Evolutionary conservation across 2,797 vertebrate species (phyloP), one percentile per base, ranked within the genome.

Genomic region (Chelon auratus): DNA sequence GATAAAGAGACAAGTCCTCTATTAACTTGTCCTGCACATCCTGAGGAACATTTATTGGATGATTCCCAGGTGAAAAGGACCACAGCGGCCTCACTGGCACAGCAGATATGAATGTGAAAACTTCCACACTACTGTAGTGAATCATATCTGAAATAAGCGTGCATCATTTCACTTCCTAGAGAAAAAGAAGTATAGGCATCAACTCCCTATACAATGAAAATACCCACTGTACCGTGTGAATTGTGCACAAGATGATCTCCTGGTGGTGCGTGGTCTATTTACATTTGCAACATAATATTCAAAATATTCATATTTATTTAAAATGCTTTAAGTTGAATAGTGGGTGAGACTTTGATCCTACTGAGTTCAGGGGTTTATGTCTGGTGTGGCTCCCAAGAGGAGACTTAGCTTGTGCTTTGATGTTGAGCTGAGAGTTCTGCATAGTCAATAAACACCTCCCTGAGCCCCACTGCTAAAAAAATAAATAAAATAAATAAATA

Each of bases 361-460:
- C 52, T 68, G 77, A 78, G 82, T 88, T 85, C 83, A 76, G 56
- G 67, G 83, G 76, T 91, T 89, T 80, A 85, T 78, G 81, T 83
- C 80, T 89, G 72, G 52, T 80, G 80, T 61, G 64, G 50, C 57
- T 91, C 85, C 80, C 87, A 55, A 60, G 86, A 84, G 81, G 71
- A 10, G 60, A 75, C 65, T 87, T 78, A 84, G 72, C 81, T 50
- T 18, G 15, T 42, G 75, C 87, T 92, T 90, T 90, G 85, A 89
- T 85, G 78, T 81, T 33, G 53, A 81, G 68, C 68, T 81, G 62
- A 66, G 75, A 73, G 37, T 64, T 85, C 59, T 80, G 73, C 75
- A 87, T 65, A 73, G 81, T 86, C 77, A 78, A 82, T 79, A 80
- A 81, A 78, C 74, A 85, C 70, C 71, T 77, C 68, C 37, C 26